Evolutionary conservation across 2,797 vertebrate species (phyloP).

Genomic region (Cuniculus paca): DNA sequence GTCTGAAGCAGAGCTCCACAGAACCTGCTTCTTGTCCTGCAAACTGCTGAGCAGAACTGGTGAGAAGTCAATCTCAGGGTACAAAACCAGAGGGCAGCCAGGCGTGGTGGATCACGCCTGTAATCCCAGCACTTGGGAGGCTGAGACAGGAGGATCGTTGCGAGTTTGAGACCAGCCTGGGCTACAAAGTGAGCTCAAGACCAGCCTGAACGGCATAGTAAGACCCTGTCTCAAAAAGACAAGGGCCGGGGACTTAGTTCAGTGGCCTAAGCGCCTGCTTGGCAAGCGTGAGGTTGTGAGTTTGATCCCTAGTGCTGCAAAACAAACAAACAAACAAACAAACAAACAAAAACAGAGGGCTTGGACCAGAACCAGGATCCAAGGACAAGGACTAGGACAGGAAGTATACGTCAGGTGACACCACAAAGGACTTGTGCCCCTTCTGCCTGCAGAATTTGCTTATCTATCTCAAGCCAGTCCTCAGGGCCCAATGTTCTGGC

Average conservation of each 20-base stretch:
- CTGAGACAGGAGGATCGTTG: too few species aligned
- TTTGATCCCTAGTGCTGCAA: too few species aligned
- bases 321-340: too few species aligned
- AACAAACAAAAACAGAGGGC: not conserved
- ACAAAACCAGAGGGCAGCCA: not conserved
- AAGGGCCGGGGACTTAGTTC: too few species aligned
- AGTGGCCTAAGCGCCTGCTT: too few species aligned
- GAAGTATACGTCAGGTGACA: not conserved
- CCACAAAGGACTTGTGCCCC: not conserved
- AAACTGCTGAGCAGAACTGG: not conserved
- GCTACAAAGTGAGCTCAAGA: too few species aligned
- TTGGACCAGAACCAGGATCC: not conserved
- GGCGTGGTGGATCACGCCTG: too few species aligned
- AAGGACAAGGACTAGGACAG: not conserved
- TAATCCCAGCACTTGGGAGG: too few species aligned
- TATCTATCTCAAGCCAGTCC: not conserved
- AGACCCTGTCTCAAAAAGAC: too few species aligned
- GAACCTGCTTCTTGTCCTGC: not conserved
- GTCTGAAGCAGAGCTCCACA: not conserved
- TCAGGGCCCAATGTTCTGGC: not conserved
- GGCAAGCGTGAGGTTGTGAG: too few species aligned
- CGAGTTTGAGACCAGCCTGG: too few species aligned
- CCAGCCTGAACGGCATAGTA: too few species aligned
- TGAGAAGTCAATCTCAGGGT: not conserved
- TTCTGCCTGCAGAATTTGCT: not conserved